Evolutionary conservation across 2,797 vertebrate genomes (phyloP), one percentile per base, ranked within the genome.

Genomic region (Tragelaphus eurycerus): DNA sequence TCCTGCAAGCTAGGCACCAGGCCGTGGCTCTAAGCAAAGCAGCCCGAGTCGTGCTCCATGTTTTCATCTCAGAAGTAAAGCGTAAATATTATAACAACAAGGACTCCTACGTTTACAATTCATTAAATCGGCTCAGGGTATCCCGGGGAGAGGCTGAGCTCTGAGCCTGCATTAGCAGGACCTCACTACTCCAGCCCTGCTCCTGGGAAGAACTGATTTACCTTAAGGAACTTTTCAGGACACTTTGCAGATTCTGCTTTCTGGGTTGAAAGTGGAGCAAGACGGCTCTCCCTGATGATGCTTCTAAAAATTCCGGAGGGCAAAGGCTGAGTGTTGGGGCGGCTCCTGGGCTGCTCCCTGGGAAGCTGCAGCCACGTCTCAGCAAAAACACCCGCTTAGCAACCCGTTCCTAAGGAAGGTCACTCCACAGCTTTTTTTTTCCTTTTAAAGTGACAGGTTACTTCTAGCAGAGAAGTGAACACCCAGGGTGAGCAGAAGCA

Each of bases 361-460:
- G 38, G 43, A 6, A 82, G 97, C 86, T 64, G 64, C 89, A 83
- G 92, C 64, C 97, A 17, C 0, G 64, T 81, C 93, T 38, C 87
- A 86, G 92, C 43, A 81, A 94, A 97, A 94, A 55, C 95, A 97
- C 12, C 78, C 55, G 38, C 97, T 89, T 98, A 98, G 98, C 98
- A 98, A 98, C 98, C 38, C 0, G 97, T 97, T 98, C 96, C 95
- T 93, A 96, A 78, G 98, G 94, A 83, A 43, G 95, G 9, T 52
- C 89, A 89, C 48, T 60, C 1, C 15, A 55, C 0, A 46, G 90
- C 93, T 84, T 92, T 67, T 97, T 97, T 97, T 98, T 98, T 94
- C 92, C 92, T 97, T 98, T 98, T 98, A 98, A 98, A 98, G 98
- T 29, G 97, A 76, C 97, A 98, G 97, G 59, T 93, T 84, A n/a